Percentiles rank a stretch among this genome's conserved stretches.
Conservation (phyloP, 2,888 invertebrate genomes). For the Clanis bilineata region DNA sequence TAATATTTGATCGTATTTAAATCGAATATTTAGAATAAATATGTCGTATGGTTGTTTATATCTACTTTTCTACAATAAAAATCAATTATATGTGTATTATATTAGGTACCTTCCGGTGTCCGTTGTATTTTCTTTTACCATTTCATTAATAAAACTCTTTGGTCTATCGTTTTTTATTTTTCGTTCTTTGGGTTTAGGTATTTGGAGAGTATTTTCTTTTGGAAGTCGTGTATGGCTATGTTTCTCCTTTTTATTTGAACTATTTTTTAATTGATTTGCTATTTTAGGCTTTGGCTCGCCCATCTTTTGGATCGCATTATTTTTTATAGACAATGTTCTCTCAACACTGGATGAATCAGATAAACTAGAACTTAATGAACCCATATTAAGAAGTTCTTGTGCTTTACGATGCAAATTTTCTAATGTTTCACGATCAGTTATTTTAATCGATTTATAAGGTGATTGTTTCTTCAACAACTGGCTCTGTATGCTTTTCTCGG, state of each 20-base stretch:
- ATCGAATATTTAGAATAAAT: too few relatives aligned
- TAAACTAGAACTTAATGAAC: constrained; percentile 57
- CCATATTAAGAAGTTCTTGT: constrained; percentile 63
- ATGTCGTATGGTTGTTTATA: too few relatives aligned
- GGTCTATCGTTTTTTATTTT: background rate
- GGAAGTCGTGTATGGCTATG: background rate
- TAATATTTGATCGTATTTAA: too few relatives aligned
- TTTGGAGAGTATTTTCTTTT: background rate
- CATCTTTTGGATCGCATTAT: constrained; percentile 16
- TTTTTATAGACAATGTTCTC: constrained; percentile 30
- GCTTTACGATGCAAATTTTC: constrained; percentile 70
- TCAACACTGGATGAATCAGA: constrained; percentile 56
- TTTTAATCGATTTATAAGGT: constrained; percentile 10
- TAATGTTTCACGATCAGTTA: constrained; percentile 46
- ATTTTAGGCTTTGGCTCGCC: background rate
- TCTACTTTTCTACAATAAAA: too few relatives aligned
- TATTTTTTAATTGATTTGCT: background rate
- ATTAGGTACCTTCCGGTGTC: background rate
- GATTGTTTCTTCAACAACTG: background rate
- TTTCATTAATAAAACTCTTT: background rate
- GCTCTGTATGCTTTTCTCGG: constrained; percentile 16
- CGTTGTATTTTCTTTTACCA: background rate
- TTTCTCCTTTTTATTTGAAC: background rate
- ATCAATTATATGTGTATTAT: too few relatives aligned
- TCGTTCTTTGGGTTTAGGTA: background rate